phyloP scores from a whole-genome alignment of 2,797 vertebrate genomes.

The Glyptemys insculpta region DNA sequence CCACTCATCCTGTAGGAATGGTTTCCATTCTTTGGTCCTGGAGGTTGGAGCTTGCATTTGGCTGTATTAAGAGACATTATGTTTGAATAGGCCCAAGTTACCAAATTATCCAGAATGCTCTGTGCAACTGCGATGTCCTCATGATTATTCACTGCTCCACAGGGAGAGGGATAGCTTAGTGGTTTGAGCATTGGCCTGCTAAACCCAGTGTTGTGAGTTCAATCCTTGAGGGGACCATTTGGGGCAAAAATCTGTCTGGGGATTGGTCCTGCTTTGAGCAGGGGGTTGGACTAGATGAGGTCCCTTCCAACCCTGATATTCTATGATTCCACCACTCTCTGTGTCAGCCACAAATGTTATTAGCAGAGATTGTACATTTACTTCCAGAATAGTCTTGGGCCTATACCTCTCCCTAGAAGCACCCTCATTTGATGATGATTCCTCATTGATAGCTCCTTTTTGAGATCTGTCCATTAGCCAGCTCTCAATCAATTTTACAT shows the following conservation, averaged over 20 bases:
- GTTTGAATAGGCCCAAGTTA: background rate
- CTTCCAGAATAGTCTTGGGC: background rate
- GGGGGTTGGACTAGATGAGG: no score
- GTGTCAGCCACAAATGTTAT: background rate
- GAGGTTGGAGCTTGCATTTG: no score
- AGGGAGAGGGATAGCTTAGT: no score
- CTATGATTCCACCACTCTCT: background rate
- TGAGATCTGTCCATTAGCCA: background rate
- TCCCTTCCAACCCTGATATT: no score
- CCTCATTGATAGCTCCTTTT: background rate
- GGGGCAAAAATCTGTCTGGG: no score
- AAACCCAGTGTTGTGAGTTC: no score
- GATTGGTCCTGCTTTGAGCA: no score
- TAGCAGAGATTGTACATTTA: background rate
- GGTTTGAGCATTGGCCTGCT: no score
- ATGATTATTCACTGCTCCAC: no score
- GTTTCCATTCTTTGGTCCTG: background rate
- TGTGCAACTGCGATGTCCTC: background rate
- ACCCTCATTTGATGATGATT: background rate
- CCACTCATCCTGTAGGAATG: background rate
- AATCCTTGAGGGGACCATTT: no score
- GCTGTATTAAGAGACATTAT: background rate
- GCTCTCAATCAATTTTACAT: background rate
- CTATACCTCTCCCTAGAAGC: background rate
- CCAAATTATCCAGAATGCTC: background rate